These are phyloP conservation scores for Limnephilus rhombicus DNA, from an alignment of 2,888 invertebrate genomes.

Conservation along the genomic window DNA sequence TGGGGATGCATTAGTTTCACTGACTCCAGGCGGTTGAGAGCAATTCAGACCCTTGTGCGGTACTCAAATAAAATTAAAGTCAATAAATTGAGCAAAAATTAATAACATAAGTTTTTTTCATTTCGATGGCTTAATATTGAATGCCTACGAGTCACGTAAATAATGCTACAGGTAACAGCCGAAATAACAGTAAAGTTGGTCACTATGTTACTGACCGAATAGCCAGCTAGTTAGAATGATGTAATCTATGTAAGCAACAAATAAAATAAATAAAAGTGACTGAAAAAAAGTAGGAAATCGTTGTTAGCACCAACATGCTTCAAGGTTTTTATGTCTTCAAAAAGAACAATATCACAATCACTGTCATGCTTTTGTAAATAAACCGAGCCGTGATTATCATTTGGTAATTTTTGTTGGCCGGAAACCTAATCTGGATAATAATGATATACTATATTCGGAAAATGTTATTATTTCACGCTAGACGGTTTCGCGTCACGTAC, in stretches of 20 bases:
- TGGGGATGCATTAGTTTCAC: no score
- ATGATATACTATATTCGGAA: not conserved
- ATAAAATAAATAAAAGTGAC: not conserved
- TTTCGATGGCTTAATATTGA: not conserved
- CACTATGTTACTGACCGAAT: not conserved
- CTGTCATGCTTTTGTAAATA: constrained; percentile 9
- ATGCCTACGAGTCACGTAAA: not conserved
- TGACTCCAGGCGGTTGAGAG: no score
- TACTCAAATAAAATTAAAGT: not conserved
- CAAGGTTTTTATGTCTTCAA: not conserved
- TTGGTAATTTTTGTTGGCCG: not conserved
- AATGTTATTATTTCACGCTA: constrained; percentile 11
- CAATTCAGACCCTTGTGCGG: no score
- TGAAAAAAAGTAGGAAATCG: not conserved
- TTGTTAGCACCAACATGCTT: not conserved
- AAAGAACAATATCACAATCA: not conserved
- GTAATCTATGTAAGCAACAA: not conserved
- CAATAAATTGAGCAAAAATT: not conserved
- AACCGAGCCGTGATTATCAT: not conserved
- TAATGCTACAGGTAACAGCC: not conserved
- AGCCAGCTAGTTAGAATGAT: not conserved
- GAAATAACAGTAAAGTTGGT: not conserved
- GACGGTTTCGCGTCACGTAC: constrained; percentile 6
- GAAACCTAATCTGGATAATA: constrained; percentile 14
- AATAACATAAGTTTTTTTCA: not conserved